phyloP scores from a whole-genome alignment of 2,888 invertebrate genomes.

The Syrphus vitripennis region DNA sequence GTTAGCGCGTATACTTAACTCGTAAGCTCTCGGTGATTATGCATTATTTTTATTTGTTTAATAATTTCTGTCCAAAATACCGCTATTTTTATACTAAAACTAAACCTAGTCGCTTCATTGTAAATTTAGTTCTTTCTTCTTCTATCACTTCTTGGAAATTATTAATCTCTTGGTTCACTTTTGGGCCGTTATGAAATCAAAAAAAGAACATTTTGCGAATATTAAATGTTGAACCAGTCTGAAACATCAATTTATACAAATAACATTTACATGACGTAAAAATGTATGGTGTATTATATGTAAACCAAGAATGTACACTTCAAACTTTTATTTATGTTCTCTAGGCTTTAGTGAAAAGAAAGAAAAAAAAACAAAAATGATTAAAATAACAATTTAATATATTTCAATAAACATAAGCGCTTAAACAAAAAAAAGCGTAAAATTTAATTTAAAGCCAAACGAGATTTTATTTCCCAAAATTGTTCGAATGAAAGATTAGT shows the following conservation, averaged over 20 bases:
- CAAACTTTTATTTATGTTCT: slow-evolving; percentile 44
- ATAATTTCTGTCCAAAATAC: slow-evolving; percentile 35
- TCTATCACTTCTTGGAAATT: slow-evolving; percentile 25
- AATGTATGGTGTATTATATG: neutral
- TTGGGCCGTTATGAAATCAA: neutral
- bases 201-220: neutral
- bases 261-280: neutral
- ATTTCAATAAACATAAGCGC: slow-evolving; percentile 53
- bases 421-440: neutral
- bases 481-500: too few relatives aligned
- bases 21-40: slow-evolving; percentile 26
- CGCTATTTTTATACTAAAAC: slow-evolving; percentile 56
- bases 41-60: neutral
- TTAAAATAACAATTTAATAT: slow-evolving; percentile 50
- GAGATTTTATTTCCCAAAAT: too few relatives aligned
- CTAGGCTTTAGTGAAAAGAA: slow-evolving; percentile 42
- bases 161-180: neutral
- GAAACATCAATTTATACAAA: neutral
- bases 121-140: slow-evolving; percentile 35
- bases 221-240: neutral
- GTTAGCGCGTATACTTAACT: slow-evolving; percentile 5
- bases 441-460: neutral
- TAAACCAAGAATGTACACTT: slow-evolving; percentile 53
- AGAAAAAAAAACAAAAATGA: slow-evolving; percentile 14
- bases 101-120: slow-evolving; percentile 61